Base-by-base conservation (phyloP, 2,113 vertebrate species). In the Telmatochromis bifrenatus region DNA sequence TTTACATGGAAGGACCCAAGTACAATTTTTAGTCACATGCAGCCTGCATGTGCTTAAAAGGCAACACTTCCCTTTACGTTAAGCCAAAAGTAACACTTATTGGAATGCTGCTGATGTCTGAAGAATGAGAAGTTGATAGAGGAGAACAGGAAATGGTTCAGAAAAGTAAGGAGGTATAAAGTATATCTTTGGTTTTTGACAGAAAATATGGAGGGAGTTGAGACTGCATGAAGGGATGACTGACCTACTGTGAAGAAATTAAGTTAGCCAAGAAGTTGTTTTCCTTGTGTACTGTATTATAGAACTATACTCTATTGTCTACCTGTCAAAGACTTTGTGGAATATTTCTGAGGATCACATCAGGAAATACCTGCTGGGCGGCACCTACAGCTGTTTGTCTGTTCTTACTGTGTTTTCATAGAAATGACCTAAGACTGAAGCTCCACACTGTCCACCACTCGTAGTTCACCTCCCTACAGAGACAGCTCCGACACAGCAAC, bases 391-490 rank as follows among this genome's bases (percentile, higher is more conserved):
- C 11, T 33, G 55, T 26, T 42, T 75, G 45, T 79, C 7, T 68
- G 13, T 54, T 53, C 35, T 0, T 55, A 70, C 19, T 55, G 17
- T 31, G 3, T 60, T 56, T 81, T 35, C 10, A 28, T 33, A 12
- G 58, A 53, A 62, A 60, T 82, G 60, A 53, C n/a, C 73, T 80
- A 55, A 33, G 6, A 70, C 21, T 79, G 47, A 42, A 70, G 35
- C 81, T 83, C 28, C 4, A 33, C 53, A 21, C 13, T 1, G 26
- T 75, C 47, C 62, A 51, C 31, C 73, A 56, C 55, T 42, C 11
- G 33, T 33, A 49, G 49, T 81, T 70, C 51, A 6, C 33, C 53
- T 79, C 82, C 39, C 31, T 51, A 37, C 45, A 86, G 62, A 93
- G 68, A 82, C 37, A 73, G 62, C 47, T 88, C 62, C 1, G 9